Conservation (phyloP, 64 coral and sea anemone species). For the Montipora efflorescens region DNA sequence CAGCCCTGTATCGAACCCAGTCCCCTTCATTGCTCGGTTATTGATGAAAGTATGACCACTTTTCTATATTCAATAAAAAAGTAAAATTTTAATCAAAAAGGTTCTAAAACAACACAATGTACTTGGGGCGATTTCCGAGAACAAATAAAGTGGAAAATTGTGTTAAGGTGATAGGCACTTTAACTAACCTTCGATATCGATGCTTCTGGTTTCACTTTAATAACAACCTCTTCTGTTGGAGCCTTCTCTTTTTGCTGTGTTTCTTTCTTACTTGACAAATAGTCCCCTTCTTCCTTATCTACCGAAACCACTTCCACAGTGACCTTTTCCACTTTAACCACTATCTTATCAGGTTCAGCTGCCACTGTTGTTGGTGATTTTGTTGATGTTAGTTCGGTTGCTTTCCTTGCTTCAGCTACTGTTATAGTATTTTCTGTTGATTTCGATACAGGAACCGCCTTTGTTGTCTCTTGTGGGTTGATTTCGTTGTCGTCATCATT, state of each 20-base stretch:
- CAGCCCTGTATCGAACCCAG: too few relatives aligned
- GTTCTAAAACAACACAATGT: too few relatives aligned
- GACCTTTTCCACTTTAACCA: background rate
- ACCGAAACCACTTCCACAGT: background rate
- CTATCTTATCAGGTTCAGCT: background rate
- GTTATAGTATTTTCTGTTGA: background rate
- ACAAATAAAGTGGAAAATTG: too few relatives aligned
- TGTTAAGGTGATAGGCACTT: too few relatives aligned
- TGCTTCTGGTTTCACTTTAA: background rate
- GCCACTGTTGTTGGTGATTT: background rate
- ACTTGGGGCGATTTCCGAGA: too few relatives aligned
- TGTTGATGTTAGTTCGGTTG: background rate
- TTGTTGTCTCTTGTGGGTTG: background rate
- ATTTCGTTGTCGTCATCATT: background rate
- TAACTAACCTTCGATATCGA: too few relatives aligned
- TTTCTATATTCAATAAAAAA: too few relatives aligned
- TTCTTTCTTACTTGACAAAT: background rate
- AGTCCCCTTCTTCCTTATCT: background rate
- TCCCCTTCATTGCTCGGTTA: too few relatives aligned
- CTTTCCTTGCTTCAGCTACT: background rate
- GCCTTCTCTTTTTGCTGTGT: constrained; percentile 4
- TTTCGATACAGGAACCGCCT: background rate
- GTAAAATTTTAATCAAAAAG: too few relatives aligned
- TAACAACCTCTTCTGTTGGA: background rate
- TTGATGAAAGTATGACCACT: too few relatives aligned